Conservation (phyloP, 2,113 vertebrate genomes). For the Meleagris gallopavo region DNA sequence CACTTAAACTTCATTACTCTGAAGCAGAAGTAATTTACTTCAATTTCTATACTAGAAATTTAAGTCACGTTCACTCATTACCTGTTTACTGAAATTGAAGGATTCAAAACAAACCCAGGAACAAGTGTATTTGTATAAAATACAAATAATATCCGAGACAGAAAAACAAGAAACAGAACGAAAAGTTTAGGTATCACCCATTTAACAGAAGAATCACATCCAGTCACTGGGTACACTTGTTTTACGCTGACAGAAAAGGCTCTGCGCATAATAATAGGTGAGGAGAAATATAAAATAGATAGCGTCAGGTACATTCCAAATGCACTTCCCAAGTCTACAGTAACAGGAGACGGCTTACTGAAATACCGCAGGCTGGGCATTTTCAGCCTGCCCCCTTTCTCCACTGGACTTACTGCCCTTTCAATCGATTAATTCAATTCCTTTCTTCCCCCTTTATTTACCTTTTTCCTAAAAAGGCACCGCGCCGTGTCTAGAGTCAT, state of each 20-base stretch:
- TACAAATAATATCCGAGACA: not conserved
- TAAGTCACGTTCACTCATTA: not conserved
- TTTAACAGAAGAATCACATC: not conserved
- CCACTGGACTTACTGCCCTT: not conserved
- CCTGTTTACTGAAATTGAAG: fast-evolving
- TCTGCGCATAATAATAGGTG: fast-evolving
- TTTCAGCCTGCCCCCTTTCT: fast-evolving
- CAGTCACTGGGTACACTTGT: not conserved
- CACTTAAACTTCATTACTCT: not conserved
- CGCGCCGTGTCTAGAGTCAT: not conserved
- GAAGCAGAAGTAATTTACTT: not conserved
- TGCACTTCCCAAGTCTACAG: not conserved
- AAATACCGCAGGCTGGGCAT: not conserved
- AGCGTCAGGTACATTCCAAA: fast-evolving
- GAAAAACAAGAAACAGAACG: not conserved
- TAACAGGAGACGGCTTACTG: not conserved
- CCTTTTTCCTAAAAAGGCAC: fast-evolving
- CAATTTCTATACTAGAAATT: not conserved
- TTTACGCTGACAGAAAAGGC: not conserved
- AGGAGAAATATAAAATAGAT: fast-evolving
- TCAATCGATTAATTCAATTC: fast-evolving
- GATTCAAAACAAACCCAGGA: not conserved
- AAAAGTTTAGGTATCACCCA: not conserved
- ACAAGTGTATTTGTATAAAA: not conserved
- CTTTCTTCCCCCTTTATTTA: fast-evolving